Evolutionary conservation across 2,888 invertebrate species (phyloP).

Genomic region (Lacanobia wlatinum): DNA sequence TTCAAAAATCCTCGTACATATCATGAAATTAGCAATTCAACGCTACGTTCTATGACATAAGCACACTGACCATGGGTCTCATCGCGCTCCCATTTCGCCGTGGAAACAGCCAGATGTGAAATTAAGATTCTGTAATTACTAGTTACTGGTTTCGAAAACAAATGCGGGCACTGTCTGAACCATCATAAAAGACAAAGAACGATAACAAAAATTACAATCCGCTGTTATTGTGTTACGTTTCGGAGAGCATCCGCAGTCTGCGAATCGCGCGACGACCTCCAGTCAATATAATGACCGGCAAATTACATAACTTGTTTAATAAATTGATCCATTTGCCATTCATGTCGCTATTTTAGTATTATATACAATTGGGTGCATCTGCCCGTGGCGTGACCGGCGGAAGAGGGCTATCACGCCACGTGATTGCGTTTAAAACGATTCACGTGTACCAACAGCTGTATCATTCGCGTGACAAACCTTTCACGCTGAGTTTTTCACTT

Average conservation of each 20-base stretch:
- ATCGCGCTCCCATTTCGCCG: not conserved
- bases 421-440: conserved; percentile 58
- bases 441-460: conserved; percentile 59
- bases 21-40: too few species aligned
- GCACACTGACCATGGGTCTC: not conserved
- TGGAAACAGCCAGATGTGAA: not conserved
- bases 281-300: conserved; percentile 52
- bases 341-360: conserved; percentile 66
- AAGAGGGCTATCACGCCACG: conserved; percentile 70
- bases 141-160: not conserved
- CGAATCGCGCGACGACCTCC: conserved; percentile 2
- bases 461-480: conserved; percentile 27
- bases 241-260: conserved; percentile 14
- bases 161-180: not conserved
- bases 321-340: conserved; percentile 71
- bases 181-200: conserved; percentile 6
- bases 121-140: not conserved
- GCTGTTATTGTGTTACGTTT: conserved; percentile 14
- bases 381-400: conserved; percentile 69
- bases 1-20: too few species aligned
- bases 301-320: conserved; percentile 60
- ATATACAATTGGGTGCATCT: conserved; percentile 68
- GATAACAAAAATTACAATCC: not conserved
- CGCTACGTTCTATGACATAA: too few species aligned
- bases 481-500: conserved; percentile 18